Evolutionary conservation across 2,113 vertebrate genomes (phyloP).

Genomic region (Patagioenas fasciata): DNA sequence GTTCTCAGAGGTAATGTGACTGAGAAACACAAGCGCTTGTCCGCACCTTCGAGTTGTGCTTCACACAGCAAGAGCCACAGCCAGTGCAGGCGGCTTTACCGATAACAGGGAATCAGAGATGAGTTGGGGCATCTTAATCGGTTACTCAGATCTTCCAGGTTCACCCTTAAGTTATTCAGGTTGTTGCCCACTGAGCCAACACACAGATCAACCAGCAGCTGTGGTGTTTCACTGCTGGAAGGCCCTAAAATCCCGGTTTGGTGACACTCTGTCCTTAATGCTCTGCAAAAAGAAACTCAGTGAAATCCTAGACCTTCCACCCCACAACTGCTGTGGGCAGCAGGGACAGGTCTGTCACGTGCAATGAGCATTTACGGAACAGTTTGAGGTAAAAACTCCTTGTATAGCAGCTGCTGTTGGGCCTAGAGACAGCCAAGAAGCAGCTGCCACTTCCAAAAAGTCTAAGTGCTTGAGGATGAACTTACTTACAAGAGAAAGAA

Average conservation of each 20-base stretch:
- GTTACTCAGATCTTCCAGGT: neutral
- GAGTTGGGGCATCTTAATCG: neutral
- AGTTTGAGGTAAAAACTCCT: neutral
- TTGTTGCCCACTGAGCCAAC: neutral
- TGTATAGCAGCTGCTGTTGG: rapidly evolving
- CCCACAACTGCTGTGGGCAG: rapidly evolving
- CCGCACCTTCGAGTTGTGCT: neutral
- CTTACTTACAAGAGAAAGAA: rapidly evolving
- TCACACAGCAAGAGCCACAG: neutral
- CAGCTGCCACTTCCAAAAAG: neutral
- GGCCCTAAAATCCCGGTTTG: neutral
- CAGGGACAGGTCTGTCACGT: rapidly evolving
- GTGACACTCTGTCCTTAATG: neutral
- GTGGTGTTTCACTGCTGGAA: neutral
- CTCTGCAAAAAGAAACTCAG: rapidly evolving
- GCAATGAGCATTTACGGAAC: neutral
- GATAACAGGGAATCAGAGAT: neutral
- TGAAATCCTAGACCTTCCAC: neutral
- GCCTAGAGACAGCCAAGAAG: neutral
- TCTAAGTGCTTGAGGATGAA: rapidly evolving
- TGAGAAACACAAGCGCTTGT: rapidly evolving
- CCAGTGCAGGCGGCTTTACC: too few species aligned
- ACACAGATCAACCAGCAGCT: neutral
- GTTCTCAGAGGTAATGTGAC: neutral
- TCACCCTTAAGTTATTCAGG: neutral